Base-by-base conservation (phyloP, 2,888 invertebrate species). In the Drosophila macrothrix region DNA sequence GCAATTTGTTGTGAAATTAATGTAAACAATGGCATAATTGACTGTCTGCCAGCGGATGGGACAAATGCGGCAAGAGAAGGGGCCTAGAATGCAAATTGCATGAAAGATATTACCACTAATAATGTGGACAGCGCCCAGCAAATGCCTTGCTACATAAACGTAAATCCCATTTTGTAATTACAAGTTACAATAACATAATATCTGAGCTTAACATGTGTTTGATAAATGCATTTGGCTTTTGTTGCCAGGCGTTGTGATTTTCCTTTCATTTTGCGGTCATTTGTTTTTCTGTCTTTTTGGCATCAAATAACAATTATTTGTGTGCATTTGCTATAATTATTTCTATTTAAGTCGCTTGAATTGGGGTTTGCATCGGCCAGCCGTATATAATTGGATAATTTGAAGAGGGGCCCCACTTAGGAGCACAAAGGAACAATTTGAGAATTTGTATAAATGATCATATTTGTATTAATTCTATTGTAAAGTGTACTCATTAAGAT, bases 1-100 rank as follows among this genome's bases (percentile, higher is more conserved):
- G 69, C 75, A 81, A 81, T 78, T 82, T 81, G 60, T 54, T 81
- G 78, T 78, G 64, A 76, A 81, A 85, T 81, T 81, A 88, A 80
- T 86, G 87, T 86, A 86, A 84, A 88, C 89, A 86, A 76, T 78
- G 68, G 62, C 75, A 71, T 75, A 70, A 82, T 78, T 76, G 76
- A 73, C 78, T 73, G 87, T 53, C 79, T 65, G 76, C 64, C 56
- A 67, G 46, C 14, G 31, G 19, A 22, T 31, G 59, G 25, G 37
- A 22, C 49, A 28, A 49, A 14, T 12, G 58, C 3, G 10, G 14
- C n/a, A 9, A 19, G 7, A 12, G 29, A 4, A 3, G 16, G 22
- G 12, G 1, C 10, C 19, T 25, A 35, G 29, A 22, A 50, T 35
- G 68, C 37, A 64, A 75, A 68, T 78, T 63, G 46, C 70, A 78